Conservation (phyloP, 2,888 invertebrate genomes). For the Cryptophagus acutangulus region DNA sequence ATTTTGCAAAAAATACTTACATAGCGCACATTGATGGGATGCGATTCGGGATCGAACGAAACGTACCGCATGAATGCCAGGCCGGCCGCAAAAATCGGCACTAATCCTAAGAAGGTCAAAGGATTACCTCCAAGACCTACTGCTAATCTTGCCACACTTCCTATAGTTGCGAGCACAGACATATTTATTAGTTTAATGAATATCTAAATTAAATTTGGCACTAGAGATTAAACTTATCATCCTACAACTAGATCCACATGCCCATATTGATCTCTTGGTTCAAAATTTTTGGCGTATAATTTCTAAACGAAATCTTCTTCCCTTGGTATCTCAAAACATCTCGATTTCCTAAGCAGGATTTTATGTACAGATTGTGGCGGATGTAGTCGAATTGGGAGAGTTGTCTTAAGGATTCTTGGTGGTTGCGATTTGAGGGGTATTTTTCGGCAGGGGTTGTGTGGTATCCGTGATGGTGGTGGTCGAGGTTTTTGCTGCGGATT, state of each 20-base stretch:
- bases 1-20: slow-evolving; percentile 61
- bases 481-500: slow-evolving; percentile 11
- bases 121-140: slow-evolving; percentile 43
- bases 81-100: slow-evolving; percentile 77
- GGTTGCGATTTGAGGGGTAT: slow-evolving; percentile 38
- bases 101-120: slow-evolving; percentile 65
- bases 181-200: slow-evolving; percentile 31
- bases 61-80: slow-evolving; percentile 76
- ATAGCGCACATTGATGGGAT: slow-evolving; percentile 64
- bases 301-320: slow-evolving; percentile 59
- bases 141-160: slow-evolving; percentile 44
- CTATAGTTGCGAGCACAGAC: slow-evolving; percentile 49
- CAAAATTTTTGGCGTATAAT: slow-evolving; percentile 68
- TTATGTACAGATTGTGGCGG: slow-evolving; percentile 53
- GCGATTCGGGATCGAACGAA: slow-evolving; percentile 76
- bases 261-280: slow-evolving; percentile 57
- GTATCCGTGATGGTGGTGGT: slow-evolving; percentile 17
- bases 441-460: slow-evolving; percentile 27
- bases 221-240: slow-evolving; percentile 2
- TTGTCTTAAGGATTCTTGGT: no score
- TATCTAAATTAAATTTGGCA: slow-evolving; percentile 1
- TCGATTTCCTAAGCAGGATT: slow-evolving; percentile 50
- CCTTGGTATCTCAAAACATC: slow-evolving; percentile 43
- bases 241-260: slow-evolving; percentile 57
- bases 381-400: slow-evolving; percentile 46